These are phyloP conservation scores for Caradrina clavipalpis DNA, from an alignment of 2,888 invertebrate genomes.

Conservation along the genomic window DNA sequence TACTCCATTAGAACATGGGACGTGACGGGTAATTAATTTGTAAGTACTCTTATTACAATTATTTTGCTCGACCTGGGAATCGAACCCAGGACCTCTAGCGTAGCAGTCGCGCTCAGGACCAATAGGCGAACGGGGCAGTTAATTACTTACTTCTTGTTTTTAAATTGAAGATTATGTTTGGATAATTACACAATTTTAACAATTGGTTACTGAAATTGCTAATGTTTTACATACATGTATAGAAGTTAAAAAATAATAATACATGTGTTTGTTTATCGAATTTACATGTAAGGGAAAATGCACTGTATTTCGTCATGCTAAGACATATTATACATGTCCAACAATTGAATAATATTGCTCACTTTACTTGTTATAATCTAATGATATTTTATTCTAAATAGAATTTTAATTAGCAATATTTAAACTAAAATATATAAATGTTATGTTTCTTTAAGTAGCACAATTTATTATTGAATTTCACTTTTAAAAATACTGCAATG, in stretches of 20 bases:
- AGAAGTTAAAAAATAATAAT: background rate
- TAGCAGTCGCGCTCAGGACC: too few species aligned
- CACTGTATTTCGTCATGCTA: background rate
- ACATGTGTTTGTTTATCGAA: background rate
- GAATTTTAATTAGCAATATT: slow-evolving; percentile 2
- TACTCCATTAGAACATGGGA: background rate
- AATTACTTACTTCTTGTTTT: too few species aligned
- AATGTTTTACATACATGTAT: background rate
- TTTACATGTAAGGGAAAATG: background rate
- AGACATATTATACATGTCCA: background rate
- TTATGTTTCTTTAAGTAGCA: slow-evolving; percentile 23
- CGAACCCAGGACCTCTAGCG: too few species aligned
- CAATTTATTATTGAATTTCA: background rate
- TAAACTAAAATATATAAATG: background rate
- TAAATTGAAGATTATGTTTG: background rate
- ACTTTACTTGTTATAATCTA: background rate
- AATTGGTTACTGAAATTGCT: slow-evolving; percentile 1
- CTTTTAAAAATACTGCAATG: background rate
- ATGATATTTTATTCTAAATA: background rate
- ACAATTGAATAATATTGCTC: slow-evolving; percentile 4
- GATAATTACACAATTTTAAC: background rate
- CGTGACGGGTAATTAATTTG: background rate
- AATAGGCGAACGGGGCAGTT: too few species aligned
- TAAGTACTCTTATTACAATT: background rate
- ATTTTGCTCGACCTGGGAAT: too few species aligned